Base-by-base conservation (phyloP, 1,140 invertebrate species). In the Panagrolaimus sp. region DNA sequence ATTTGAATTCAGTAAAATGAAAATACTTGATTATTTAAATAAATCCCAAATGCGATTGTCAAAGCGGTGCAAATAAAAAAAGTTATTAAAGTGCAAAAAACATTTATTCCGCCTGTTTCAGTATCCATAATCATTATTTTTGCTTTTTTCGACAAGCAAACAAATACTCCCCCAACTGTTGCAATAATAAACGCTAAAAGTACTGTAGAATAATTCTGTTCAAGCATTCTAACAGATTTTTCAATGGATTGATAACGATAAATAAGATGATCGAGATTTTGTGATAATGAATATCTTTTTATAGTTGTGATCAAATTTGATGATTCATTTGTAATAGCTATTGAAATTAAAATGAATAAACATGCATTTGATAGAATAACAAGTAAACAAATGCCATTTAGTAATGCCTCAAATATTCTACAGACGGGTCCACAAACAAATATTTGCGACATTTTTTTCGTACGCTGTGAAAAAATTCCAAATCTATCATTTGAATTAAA, bases 171-270 rank as follows among this genome's bases (percentile, higher is more conserved):
- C n/a, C 20, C 27, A 27, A 57, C 51, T 20, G 51, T 57, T 25
- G 27, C 20, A 57, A 27, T 57, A 8, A 57, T 57, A 57, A 57
- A 57, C 11, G 20, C 51, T 20, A 57, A 57, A 8, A 57, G 11
- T 25, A 57, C 51, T 11, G 51, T 27, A 4, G 51, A 57, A 57
- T 25, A 57, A 16, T 57, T 57, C 11, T 27, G 11, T 9, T 57
- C 51, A 27, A 57, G 51, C 51, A 25, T 27, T 16, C 51, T 23
- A n/a, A 57, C 27, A 3, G 51, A 57, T 20, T 27, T 20, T 57
- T 57, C 51, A 11, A 57, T 57, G 9, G 51, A 57, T 57, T 57
- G 51, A 57, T 25, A 57, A 8, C 51, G 51, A 16, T 57, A 57
- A 23, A 57, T 27, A 13, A 57, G 51, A 57, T 57, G 51, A 5